Percentiles rank a stretch among this genome's conserved stretches.
phyloP scores from a whole-genome alignment of 2,888 invertebrate species.

The Acrobasis repandana region DNA sequence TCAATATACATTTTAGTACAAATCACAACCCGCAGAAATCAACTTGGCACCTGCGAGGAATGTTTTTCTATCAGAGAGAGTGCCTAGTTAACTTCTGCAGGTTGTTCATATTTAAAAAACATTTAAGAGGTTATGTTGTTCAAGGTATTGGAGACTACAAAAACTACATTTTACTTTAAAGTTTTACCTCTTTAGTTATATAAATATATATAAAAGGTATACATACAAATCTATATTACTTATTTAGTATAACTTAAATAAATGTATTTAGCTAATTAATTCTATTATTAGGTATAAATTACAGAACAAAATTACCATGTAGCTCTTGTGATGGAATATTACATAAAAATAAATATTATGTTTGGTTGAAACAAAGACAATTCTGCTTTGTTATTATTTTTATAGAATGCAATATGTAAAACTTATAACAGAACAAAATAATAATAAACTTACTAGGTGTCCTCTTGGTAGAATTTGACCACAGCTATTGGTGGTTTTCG shows the following conservation, averaged over 20 bases:
- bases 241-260: too few species aligned
- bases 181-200: background rate
- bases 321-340: background rate
- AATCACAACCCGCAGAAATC: too few species aligned
- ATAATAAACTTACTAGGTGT: conserved; percentile 87
- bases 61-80: too few species aligned
- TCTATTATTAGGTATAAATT: too few species aligned
- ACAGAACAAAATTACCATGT: background rate
- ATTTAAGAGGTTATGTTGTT: background rate
- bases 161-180: background rate
- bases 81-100: too few species aligned
- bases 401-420: background rate
- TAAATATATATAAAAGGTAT: too few species aligned
- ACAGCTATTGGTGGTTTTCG: conserved; percentile 89
- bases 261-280: too few species aligned
- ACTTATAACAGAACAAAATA: background rate
- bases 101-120: too few species aligned
- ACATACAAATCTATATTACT: too few species aligned
- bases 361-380: background rate
- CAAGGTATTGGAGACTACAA: background rate
- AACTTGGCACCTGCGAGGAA: too few species aligned
- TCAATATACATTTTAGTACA: too few species aligned
- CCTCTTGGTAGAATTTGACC: conserved; percentile 93
- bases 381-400: background rate
- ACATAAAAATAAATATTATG: background rate